These are phyloP conservation scores for Himalopsyche kuldschensis DNA, from an alignment of 2,888 invertebrate species.

Conservation along the genomic window DNA sequence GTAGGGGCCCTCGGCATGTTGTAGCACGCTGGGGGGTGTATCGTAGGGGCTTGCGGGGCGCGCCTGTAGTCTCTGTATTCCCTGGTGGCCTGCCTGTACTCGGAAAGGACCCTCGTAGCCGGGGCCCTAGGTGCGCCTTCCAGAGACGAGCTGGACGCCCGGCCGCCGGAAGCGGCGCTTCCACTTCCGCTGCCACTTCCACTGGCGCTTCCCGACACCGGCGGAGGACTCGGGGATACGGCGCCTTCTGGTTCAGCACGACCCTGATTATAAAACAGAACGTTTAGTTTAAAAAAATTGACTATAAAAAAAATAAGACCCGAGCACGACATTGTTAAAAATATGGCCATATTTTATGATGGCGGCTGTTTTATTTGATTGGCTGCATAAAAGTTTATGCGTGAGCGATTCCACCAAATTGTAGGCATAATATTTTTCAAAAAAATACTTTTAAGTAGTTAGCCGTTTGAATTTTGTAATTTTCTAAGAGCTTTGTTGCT, in stretches of 20 bases:
- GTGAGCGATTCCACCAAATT: no score
- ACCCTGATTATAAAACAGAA: slow-evolving; percentile 48
- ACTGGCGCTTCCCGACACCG: slow-evolving; percentile 46
- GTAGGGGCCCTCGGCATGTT: slow-evolving; percentile 53
- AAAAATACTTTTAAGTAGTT: no score
- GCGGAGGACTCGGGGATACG: slow-evolving; percentile 62
- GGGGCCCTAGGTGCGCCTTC: slow-evolving; percentile 21
- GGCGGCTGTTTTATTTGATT: no score
- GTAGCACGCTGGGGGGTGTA: slow-evolving; percentile 59
- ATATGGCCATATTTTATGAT: no score
- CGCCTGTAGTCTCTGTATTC: slow-evolving; percentile 63
- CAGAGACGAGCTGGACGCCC: not conserved
- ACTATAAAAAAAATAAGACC: no score
- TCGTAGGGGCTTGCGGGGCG: slow-evolving; percentile 47
- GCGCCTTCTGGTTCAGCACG: slow-evolving; percentile 77
- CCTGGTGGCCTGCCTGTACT: slow-evolving; percentile 52
- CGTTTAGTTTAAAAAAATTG: no score
- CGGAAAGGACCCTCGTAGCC: slow-evolving; percentile 48
- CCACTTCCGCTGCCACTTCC: slow-evolving; percentile 41
- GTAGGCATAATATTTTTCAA: no score
- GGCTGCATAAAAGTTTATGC: no score
- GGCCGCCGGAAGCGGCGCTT: slow-evolving; percentile 42
- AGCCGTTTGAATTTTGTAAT: no score
- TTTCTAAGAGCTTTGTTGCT: no score
- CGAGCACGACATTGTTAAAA: no score